Conservation (phyloP, 2,797 vertebrate species). For the Cuculus canorus region DNA sequence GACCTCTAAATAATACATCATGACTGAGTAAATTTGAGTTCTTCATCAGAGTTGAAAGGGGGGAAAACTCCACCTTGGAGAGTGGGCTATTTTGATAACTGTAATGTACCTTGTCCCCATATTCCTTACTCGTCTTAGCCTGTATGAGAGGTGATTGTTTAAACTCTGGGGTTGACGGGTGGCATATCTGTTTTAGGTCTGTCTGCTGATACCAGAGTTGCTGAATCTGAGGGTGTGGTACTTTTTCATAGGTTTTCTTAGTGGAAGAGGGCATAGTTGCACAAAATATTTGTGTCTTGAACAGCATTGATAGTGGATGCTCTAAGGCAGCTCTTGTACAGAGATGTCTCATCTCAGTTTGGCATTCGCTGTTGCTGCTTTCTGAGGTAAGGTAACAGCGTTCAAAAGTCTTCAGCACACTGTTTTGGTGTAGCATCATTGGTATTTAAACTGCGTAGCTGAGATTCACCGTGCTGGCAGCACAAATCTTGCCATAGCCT, state of each 20-base stretch:
- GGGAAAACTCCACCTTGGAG: not conserved
- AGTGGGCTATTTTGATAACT: not conserved
- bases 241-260: not conserved
- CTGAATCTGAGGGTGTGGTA: not conserved
- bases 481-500: not conserved
- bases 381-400: not conserved
- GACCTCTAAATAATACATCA: not conserved
- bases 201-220: not conserved
- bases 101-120: not conserved
- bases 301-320: not conserved
- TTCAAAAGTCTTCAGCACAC: rapidly evolving
- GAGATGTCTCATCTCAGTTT: not conserved
- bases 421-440: not conserved
- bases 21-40: not conserved
- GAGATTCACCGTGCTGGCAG: not conserved
- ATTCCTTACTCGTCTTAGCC: not conserved
- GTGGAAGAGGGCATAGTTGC: not conserved
- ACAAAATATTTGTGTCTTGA: not conserved
- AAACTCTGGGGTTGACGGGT: not conserved
- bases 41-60: not conserved
- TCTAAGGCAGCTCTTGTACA: not conserved
- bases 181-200: not conserved
- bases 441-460: not conserved
- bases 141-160: not conserved
- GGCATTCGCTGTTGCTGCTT: not conserved